Base-by-base conservation (phyloP, 1,140 invertebrate genomes). In the Drosophila sp. region DNA sequence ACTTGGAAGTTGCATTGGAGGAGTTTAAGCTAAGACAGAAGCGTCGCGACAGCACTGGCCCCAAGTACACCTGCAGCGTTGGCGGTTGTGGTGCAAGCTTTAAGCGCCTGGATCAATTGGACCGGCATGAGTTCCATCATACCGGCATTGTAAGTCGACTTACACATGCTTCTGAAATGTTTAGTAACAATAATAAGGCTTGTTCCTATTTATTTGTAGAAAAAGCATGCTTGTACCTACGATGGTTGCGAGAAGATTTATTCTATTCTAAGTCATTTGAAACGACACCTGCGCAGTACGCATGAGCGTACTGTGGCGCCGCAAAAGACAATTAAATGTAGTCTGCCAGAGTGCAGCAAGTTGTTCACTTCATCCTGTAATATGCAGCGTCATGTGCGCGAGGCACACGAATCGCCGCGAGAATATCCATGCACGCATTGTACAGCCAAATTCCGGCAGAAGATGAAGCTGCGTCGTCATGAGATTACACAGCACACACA, bases 81-180 rank as follows among this genome's bases (percentile, higher is more conserved):
- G 53, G 13, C 2, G 66, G 66, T 4, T 91, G 90, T 38, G 57
- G 56, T 0, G 73, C 72, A 16, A 86, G 18, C 5, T 91, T 91
- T 7, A 91, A 84, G 43, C 84, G 90, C 0, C 61, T 89, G 50
- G 86, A 89, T 34, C 82, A 91, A 2, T 71, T 91, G 58, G 90
- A 91, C 59, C 86, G 89, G n/a, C 90, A 91, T 67, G 90, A 91
- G 43, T 91, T 72, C 46, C 82, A 91, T 27, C 90, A 91, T 25
- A 90, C 89, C 1, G 90, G 90, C 53, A 58, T 90, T 32, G 90
- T 91, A 72, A 82, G 75, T 76, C 25, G 1, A 0, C 0, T 16
- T 1, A 27, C 0, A 5, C 7, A 2, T 8, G 0, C 13, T 1
- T n/a, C n/a, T n/a, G n/a, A 48, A 29, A 11, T 13, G 3, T 29